Conservation (phyloP, 1,140 invertebrate species). For the Neodiprion virginianus region DNA sequence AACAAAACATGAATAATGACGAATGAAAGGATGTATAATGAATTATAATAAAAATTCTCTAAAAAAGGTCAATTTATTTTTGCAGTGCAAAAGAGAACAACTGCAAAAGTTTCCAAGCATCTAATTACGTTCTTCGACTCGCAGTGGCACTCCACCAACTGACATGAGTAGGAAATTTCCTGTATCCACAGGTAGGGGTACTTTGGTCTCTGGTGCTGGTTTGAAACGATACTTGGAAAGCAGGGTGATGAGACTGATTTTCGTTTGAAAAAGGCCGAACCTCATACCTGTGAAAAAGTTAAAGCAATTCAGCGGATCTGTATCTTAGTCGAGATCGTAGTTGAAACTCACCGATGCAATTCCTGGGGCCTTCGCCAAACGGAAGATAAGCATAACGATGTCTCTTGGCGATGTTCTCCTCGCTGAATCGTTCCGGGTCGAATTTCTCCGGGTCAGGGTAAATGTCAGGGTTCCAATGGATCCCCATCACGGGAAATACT, state of each 20-base stretch:
- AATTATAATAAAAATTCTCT: too few relatives aligned
- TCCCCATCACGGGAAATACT: constrained; percentile 61
- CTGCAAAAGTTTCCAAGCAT: too few relatives aligned
- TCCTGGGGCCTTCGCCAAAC: constrained; percentile 64
- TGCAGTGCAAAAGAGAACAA: too few relatives aligned
- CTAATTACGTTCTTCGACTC: constrained; percentile 20
- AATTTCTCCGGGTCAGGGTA: constrained; percentile 72
- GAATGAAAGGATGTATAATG: too few relatives aligned
- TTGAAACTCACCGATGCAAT: constrained; percentile 59
- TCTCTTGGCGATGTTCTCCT: constrained; percentile 53
- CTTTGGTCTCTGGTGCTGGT: constrained; percentile 37
- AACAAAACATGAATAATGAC: too few relatives aligned
- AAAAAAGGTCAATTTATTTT: too few relatives aligned
- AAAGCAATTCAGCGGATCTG: not conserved
- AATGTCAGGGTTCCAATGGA: constrained; percentile 69
- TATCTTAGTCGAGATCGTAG: not conserved
- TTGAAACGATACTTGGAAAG: constrained; percentile 28
- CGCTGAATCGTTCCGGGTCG: constrained; percentile 71
- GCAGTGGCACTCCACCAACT: constrained; percentile 52
- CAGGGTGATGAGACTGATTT: constrained; percentile 47
- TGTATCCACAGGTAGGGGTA: constrained; percentile 47
- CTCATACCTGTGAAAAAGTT: constrained; percentile 45
- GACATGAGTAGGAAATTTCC: constrained; percentile 50
- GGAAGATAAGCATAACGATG: constrained; percentile 59
- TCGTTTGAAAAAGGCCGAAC: constrained; percentile 59